Percentiles rank a stretch among this genome's conserved stretches.
Conservation (phyloP, 2,888 invertebrate species). For the Epinotia ramella region DNA sequence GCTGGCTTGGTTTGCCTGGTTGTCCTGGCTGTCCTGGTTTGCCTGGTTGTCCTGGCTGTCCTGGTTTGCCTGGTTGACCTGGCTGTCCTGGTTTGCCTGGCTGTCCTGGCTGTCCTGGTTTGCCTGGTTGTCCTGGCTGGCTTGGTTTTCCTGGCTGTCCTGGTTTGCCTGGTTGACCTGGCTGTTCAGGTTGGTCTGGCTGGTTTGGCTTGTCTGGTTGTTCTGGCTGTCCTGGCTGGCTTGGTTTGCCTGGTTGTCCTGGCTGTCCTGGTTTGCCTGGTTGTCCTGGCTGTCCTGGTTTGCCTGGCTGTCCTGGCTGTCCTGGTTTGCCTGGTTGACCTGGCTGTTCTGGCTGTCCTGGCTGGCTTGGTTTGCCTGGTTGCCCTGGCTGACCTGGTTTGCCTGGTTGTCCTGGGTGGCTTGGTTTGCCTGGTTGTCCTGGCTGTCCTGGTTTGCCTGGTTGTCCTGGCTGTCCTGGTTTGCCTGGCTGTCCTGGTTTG, state of each 20-base stretch:
- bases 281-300: too few species aligned
- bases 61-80: too few species aligned
- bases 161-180: background rate
- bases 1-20: too few species aligned
- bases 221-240: background rate
- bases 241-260: background rate
- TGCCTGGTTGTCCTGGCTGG: slow-evolving; percentile 22
- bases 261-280: background rate
- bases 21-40: too few species aligned
- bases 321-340: background rate
- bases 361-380: background rate
- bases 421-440: background rate
- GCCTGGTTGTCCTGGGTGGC: background rate
- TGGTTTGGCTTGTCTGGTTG: background rate
- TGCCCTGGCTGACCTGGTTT: background rate
- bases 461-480: slow-evolving; percentile 35
- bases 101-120: slow-evolving; percentile 2
- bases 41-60: too few species aligned
- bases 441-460: slow-evolving; percentile 20
- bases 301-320: background rate
- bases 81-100: too few species aligned
- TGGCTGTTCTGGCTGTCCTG: too few species aligned
- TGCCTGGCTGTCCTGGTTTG: slow-evolving; percentile 58
- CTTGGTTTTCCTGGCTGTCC: slow-evolving; percentile 21
- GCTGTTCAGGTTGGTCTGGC: background rate